Conservation (phyloP, 2,797 vertebrate species). For the Eupleurogrammus muticus region DNA sequence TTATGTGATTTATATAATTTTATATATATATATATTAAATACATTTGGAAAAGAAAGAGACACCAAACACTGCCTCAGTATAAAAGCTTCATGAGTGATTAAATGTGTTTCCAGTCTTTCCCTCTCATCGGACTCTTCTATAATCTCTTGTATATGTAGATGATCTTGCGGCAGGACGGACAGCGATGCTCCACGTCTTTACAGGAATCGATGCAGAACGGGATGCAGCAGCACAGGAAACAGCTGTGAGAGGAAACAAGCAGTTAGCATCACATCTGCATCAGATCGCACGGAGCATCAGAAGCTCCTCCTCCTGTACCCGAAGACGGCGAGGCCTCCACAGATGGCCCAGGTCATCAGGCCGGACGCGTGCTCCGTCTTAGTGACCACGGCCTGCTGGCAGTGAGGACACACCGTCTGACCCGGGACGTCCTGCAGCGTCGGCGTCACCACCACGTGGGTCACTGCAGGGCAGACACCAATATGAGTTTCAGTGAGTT, state of each 20-base stretch:
- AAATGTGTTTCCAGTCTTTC: not conserved
- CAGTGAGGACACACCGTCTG: conserved; percentile 85
- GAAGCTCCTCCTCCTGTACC: conserved; percentile 58
- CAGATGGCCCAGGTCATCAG: conserved; percentile 81
- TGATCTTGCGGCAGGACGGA: conserved; percentile 67
- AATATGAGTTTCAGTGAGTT: too few species aligned
- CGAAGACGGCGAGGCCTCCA: conserved; percentile 55
- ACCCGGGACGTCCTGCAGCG: conserved; percentile 69
- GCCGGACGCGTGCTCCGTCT: conserved; percentile 71
- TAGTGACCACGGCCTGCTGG: conserved; percentile 82
- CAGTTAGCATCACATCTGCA: too few species aligned
- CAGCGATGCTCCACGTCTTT: conserved; percentile 83
- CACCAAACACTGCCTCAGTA: too few species aligned
- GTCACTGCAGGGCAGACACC: conserved; percentile 63
- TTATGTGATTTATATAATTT: too few species aligned
- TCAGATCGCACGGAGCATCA: too few species aligned
- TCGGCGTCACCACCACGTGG: conserved; percentile 48
- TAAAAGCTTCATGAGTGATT: too few species aligned
- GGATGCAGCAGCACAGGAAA: conserved; percentile 78
- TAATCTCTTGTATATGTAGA: conserved; percentile 74
- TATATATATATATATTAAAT: too few species aligned
- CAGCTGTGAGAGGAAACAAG: conserved; percentile 60
- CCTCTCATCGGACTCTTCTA: conserved; percentile 25
- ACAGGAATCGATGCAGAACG: conserved; percentile 81
- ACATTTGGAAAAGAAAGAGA: too few species aligned